Percentiles rank a stretch among this genome's conserved stretches.
Conservation (phyloP, 92 coral and sea anemone species). For the Epizoanthus scotinus region DNA sequence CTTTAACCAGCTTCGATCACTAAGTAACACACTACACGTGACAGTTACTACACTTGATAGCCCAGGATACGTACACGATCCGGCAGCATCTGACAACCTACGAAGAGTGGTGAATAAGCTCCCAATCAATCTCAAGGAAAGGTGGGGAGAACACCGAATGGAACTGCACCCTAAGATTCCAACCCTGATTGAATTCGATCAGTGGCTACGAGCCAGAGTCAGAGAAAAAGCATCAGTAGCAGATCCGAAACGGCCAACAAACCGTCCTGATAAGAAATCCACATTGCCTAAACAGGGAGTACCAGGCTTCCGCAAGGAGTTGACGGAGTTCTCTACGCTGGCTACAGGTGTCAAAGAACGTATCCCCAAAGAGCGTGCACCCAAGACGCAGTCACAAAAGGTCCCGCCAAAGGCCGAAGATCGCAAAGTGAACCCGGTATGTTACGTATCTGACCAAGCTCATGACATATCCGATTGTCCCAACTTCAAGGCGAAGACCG, state of each 20-base stretch:
- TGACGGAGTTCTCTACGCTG: slow-evolving; percentile 18
- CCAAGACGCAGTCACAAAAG: slow-evolving; percentile 16
- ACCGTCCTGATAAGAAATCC: slow-evolving; percentile 19
- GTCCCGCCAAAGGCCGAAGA: slow-evolving; percentile 17
- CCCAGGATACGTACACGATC: slow-evolving; percentile 39
- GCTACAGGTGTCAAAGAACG: slow-evolving; percentile 18
- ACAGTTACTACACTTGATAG: slow-evolving; percentile 44
- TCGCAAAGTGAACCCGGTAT: slow-evolving; percentile 21
- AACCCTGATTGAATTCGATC: slow-evolving; percentile 35
- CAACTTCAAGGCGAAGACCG: slow-evolving; percentile 28
- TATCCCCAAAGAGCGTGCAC: slow-evolving; percentile 24
- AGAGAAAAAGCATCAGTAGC: slow-evolving; percentile 44
- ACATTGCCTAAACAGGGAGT: slow-evolving; percentile 21
- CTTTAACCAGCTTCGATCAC: slow-evolving; percentile 8
- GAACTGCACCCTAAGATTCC: slow-evolving; percentile 21
- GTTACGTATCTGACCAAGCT: slow-evolving; percentile 27
- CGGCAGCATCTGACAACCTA: slow-evolving; percentile 53
- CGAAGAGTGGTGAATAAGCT: slow-evolving; percentile 51
- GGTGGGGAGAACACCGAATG: slow-evolving; percentile 52
- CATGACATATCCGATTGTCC: slow-evolving; percentile 32
- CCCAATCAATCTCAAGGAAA: slow-evolving; percentile 38
- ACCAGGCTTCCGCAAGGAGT: slow-evolving; percentile 19
- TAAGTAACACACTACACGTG: slow-evolving; percentile 41
- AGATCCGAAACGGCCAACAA: slow-evolving; percentile 37
- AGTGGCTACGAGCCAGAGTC: slow-evolving; percentile 53